phyloP scores from a whole-genome alignment of 2,113 vertebrate species.

The Deroptyus accipitrinus region DNA sequence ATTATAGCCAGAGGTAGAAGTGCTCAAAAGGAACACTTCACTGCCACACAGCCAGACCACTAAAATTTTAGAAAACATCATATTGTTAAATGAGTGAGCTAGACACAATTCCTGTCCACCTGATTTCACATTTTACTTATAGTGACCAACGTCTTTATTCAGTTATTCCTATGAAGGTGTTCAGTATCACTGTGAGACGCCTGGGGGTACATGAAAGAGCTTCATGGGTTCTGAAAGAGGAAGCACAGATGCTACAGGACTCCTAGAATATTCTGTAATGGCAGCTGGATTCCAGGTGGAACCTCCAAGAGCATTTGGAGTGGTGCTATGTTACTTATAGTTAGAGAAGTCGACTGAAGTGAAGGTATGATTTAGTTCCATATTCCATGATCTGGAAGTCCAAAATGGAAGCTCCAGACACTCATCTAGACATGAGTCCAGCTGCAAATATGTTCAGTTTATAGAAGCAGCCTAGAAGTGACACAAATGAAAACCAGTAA shows the following conservation, averaged over 20 bases:
- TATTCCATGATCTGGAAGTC: neutral
- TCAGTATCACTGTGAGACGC: neutral
- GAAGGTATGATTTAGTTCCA: neutral
- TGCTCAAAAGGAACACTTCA: neutral
- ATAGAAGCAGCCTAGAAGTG: neutral
- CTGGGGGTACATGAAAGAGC: neutral
- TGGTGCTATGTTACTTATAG: neutral
- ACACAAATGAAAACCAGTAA: neutral
- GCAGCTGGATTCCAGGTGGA: accelerated
- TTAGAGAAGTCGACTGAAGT: neutral
- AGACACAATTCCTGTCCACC: neutral
- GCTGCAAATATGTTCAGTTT: neutral
- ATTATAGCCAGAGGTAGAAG: neutral
- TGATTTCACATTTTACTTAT: neutral
- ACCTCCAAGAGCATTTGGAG: neutral
- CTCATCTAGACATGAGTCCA: neutral
- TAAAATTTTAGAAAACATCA: neutral
- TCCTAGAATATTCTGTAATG: neutral
- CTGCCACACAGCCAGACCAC: neutral
- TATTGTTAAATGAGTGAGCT: neutral
- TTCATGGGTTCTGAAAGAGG: neutral
- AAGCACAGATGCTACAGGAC: neutral
- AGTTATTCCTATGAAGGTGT: neutral
- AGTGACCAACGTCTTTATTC: neutral
- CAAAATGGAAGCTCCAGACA: neutral